Evolutionary conservation across 1,140 invertebrate species (phyloP).

Genomic region (Drosophila ananassae): DNA sequence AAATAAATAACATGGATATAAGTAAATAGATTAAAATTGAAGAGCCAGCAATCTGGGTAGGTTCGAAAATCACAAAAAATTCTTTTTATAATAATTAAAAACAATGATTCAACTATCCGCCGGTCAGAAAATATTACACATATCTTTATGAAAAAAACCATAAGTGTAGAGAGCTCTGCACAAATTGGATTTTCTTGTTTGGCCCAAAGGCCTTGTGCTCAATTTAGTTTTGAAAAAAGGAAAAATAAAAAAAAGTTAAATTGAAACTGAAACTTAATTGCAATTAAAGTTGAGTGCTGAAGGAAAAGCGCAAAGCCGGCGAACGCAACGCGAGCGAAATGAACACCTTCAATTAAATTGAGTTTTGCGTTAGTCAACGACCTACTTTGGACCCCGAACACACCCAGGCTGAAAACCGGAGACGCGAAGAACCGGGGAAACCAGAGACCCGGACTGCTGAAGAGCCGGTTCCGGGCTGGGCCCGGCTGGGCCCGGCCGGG

Average conservation of each 20-base stretch:
- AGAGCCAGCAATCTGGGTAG: neutral
- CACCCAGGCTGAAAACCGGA: conserved; percentile 29
- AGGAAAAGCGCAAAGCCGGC: conserved; percentile 37
- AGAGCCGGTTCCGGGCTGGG: conserved; percentile 32
- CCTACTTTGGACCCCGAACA: conserved; percentile 57
- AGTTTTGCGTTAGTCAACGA: conserved; percentile 56
- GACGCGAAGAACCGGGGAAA: conserved; percentile 15
- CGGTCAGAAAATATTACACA: conserved; percentile 10
- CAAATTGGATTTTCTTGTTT: conserved; percentile 67
- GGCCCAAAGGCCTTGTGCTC: conserved; percentile 66
- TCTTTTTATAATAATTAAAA: neutral
- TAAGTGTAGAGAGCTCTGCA: conserved; percentile 38
- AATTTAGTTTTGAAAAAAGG: conserved; percentile 47
- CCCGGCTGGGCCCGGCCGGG: conserved; percentile 11
- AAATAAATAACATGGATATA: conserved; percentile 66
- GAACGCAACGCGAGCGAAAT: conserved; percentile 38
- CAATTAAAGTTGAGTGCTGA: conserved; percentile 70
- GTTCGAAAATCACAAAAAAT: neutral
- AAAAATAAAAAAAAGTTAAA: conserved; percentile 53
- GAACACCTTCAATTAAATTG: conserved; percentile 76
- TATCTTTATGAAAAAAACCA: conserved; percentile 12
- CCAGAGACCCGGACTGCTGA: neutral
- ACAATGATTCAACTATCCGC: neutral
- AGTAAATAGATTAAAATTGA: conserved; percentile 22
- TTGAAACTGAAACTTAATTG: conserved; percentile 73